Evolutionary conservation across 1,140 invertebrate species (phyloP).

Genomic region (Chionoecetes opilio): DNA sequence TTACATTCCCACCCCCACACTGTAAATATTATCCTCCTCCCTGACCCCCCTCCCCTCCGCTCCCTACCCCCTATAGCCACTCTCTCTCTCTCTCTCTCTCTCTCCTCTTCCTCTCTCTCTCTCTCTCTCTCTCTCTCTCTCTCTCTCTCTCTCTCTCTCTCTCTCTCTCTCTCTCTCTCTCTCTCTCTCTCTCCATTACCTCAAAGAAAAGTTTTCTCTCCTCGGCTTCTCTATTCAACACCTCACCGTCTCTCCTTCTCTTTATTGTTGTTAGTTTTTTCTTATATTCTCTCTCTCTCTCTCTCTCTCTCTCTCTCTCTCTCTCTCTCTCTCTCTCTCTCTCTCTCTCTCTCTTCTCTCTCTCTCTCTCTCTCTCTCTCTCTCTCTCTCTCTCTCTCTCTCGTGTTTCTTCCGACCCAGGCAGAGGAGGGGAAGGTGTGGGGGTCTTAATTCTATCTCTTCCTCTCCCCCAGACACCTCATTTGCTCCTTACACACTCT

Average conservation of each 20-base stretch:
- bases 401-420: not conserved
- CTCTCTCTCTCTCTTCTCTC: not conserved
- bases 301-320: not conserved
- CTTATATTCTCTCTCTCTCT: not conserved
- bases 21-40: constrained; percentile 58
- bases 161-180: constrained; percentile 42
- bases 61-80: not conserved
- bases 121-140: constrained; percentile 25
- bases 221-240: not conserved
- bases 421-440: not conserved
- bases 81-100: not conserved
- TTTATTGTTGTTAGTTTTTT: constrained; percentile 11
- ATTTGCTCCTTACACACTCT: constrained; percentile 11
- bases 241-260: constrained; percentile 20
- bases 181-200: not conserved
- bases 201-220: too few species aligned
- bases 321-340: not conserved
- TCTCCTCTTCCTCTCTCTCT: not conserved
- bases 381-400: not conserved
- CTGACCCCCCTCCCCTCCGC: not conserved
- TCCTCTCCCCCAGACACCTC: not conserved
- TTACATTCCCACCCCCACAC: constrained; percentile 62
- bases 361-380: not conserved
- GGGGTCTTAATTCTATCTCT: not conserved
- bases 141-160: constrained; percentile 45